Evolutionary conservation across 1,140 invertebrate species (phyloP).

Genomic region (Atopsyche davidsoni): DNA sequence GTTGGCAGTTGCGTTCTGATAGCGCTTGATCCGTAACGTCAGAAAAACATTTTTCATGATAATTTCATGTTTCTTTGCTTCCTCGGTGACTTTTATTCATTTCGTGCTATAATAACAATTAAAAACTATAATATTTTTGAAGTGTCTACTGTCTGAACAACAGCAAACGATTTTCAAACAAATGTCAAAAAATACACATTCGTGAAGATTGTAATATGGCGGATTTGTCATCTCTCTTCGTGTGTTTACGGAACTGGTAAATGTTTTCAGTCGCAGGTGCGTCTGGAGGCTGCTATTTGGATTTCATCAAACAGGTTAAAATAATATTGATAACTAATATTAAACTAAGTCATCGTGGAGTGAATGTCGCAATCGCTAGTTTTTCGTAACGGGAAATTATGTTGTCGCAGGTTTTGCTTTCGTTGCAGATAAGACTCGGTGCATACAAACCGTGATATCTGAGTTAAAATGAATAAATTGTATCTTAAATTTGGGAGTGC

Average conservation of each 20-base stretch:
- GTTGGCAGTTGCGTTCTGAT: background rate
- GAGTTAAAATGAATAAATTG: background rate
- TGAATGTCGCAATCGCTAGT: background rate
- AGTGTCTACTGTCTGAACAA: background rate
- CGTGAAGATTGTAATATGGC: background rate
- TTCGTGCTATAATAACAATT: background rate
- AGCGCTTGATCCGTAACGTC: background rate
- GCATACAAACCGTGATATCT: background rate
- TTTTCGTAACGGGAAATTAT: too few species aligned
- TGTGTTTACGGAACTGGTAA: background rate
- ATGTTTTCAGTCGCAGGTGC: background rate
- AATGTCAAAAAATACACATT: background rate
- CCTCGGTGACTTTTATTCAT: background rate
- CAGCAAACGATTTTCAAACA: background rate
- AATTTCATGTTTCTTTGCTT: constrained; percentile 3
- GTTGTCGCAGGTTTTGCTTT: too few species aligned
- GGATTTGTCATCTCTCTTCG: background rate
- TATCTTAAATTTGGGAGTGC: background rate
- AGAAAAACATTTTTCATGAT: constrained; percentile 1
- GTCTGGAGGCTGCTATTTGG: background rate
- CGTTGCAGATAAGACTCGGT: background rate
- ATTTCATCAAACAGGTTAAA: too few species aligned
- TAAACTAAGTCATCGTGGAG: background rate
- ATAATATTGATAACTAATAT: background rate
- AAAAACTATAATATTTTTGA: background rate